These are phyloP conservation scores for Varanus komodoensis DNA, from an alignment of 2,113 vertebrate species.

Conservation along the genomic window DNA sequence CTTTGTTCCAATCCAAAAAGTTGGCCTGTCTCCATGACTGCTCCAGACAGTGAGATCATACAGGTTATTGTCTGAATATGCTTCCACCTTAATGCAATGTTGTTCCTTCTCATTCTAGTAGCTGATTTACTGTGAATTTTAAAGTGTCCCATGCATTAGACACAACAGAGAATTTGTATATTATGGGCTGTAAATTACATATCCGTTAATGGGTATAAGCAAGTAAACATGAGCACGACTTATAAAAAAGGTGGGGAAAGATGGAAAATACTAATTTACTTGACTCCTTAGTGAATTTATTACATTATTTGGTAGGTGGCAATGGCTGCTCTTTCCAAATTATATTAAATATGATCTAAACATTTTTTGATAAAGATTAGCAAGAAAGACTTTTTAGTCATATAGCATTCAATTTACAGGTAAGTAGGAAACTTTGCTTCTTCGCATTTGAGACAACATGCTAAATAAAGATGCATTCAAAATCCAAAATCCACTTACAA, in stretches of 20 bases:
- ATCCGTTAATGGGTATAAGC: conserved; percentile 16
- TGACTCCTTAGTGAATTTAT: conserved; percentile 18
- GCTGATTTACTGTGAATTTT: conserved; percentile 28
- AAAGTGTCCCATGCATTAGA: conserved; percentile 14
- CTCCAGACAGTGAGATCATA: conserved; percentile 36
- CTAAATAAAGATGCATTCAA: conserved; percentile 33
- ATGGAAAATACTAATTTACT: background rate
- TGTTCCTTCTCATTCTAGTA: conserved; percentile 6
- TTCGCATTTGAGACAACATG: conserved; percentile 25
- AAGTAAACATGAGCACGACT: conserved; percentile 10
- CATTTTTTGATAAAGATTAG: conserved; percentile 19
- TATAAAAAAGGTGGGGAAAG: background rate
- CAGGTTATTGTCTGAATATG: conserved; percentile 26
- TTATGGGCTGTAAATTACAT: conserved; percentile 28
- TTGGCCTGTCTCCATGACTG: conserved; percentile 18
- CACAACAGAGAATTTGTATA: conserved; percentile 3
- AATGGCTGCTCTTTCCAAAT: conserved; percentile 17
- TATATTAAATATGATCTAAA: conserved; percentile 6
- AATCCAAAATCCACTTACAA: conserved; percentile 17
- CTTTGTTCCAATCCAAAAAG: conserved; percentile 19
- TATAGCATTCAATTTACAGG: conserved; percentile 10
- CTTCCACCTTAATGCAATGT: conserved; percentile 29
- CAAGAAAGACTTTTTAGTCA: conserved; percentile 28
- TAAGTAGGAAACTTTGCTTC: background rate
- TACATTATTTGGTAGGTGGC: conserved; percentile 15